Base-by-base conservation (phyloP, 2,888 invertebrate genomes). In the Gymnoscelis rufifasciata region DNA sequence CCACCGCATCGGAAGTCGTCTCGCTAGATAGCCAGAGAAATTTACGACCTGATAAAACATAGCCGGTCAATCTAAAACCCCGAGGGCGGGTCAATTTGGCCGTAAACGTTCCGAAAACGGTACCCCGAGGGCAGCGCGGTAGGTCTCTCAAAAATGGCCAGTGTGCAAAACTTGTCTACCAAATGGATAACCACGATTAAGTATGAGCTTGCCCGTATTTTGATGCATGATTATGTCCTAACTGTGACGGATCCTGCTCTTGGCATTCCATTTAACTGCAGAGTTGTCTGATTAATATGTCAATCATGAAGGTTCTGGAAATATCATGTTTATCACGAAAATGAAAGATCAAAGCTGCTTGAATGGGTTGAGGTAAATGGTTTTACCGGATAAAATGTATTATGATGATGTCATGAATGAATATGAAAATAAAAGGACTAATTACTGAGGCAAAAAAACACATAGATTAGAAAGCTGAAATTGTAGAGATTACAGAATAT, bases 171-270 rank as follows among this genome's bases (percentile, higher is more conserved):
- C 78, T 80, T 80, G 81, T 77, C 81, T 78, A 64, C 67, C 71
- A 73, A 83, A 86, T 79, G 78, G 79, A 86, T 87, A 83, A 82
- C 77, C 66, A 60, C 78, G 78, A 83, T 83, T 84, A 83, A 77
- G 78, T 75, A 74, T 78, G 75, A 78, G 74, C 66, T 77, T 75
- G 72, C 76, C 79, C 74, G 70, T 71, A 75, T 76, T 74, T 72
- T 75, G 78, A 78, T 69, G 78, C 68, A 69, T 77, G 79, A 80
- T 83, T 80, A 76, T 74, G 66, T 61, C 52, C 55, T 64, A 67
- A 67, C 62, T 52, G 70, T 68, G 64, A 64, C 53, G 53, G 53
- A 47, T 54, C 40, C 39, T 43, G 31, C 45, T 51, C 42, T 38
- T 47, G 37, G 42, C 46, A 43, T 52, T 54, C 43, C 33, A 28